Percentiles rank a stretch among this genome's conserved stretches.
Evolutionary conservation across 2,888 invertebrate species (phyloP).

Genomic region (Sarcophaga rosellei): DNA sequence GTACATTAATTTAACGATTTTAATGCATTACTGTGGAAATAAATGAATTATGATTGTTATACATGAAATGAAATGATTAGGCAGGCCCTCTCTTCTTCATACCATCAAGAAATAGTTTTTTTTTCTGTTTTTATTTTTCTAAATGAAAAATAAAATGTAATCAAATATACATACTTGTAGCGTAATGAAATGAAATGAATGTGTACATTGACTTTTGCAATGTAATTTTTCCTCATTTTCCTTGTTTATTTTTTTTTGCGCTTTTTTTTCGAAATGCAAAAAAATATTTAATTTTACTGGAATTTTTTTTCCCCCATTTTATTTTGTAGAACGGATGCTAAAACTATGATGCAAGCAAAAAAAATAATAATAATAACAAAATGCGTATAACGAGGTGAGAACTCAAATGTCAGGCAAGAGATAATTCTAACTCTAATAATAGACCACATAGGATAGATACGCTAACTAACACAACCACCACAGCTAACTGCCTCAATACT

Average conservation of each 20-base stretch:
- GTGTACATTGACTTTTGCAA: slow-evolving; percentile 58
- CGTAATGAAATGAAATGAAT: not conserved
- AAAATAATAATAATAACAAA: not conserved
- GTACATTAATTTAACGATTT: slow-evolving; percentile 17
- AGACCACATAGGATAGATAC: too few species aligned
- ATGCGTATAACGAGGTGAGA: not conserved
- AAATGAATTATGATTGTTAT: slow-evolving; percentile 66
- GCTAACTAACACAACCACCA: too few species aligned
- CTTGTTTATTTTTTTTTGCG: not conserved
- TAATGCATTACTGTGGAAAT: slow-evolving; percentile 45
- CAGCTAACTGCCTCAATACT: too few species aligned
- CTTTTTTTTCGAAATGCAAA: not conserved
- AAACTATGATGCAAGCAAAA: not conserved
- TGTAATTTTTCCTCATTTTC: not conserved
- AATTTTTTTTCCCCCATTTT: slow-evolving; percentile 5
- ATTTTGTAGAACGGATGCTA: slow-evolving; percentile 47
- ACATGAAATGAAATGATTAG: slow-evolving; percentile 57
- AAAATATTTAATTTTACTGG: slow-evolving; percentile 7
- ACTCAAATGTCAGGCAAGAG: not conserved
- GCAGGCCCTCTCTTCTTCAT: slow-evolving; percentile 10
- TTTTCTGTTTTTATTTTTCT: too few species aligned
- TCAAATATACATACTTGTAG: not conserved
- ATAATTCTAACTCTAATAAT: too few species aligned
- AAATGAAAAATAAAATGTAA: slow-evolving; percentile 24
- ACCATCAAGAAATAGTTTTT: not conserved